phyloP scores from a whole-genome alignment of 2,797 vertebrate species.

The Eidolon dupreanum region DNA sequence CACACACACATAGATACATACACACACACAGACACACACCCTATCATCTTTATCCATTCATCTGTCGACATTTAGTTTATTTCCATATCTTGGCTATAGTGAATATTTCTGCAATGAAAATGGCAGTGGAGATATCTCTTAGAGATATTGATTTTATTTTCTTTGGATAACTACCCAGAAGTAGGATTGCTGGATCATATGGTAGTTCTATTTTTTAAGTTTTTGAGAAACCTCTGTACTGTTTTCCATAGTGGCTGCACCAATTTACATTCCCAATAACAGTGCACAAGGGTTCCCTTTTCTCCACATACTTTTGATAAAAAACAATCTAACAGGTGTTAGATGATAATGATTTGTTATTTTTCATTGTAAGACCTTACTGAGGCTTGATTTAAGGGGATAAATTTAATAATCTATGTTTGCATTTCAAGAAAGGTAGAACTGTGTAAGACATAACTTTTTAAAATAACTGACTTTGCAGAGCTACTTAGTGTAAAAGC shows the following conservation, averaged over 20 bases:
- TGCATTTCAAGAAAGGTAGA: background rate
- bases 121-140: background rate
- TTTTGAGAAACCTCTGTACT: background rate
- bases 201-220: background rate
- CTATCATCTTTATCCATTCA: background rate
- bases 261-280: background rate
- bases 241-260: background rate
- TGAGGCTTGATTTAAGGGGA: background rate
- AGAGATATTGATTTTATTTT: background rate
- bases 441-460: background rate
- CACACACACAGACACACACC: too few relatives aligned
- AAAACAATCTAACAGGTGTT: background rate
- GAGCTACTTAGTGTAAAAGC: conserved; percentile 17
- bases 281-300: background rate
- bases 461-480: conserved; percentile 16
- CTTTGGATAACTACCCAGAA: background rate
- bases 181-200: background rate
- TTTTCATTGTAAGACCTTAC: conserved; percentile 16
- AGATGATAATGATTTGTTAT: background rate
- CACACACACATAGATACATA: too few relatives aligned
- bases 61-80: background rate
- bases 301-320: background rate
- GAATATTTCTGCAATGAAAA: background rate
- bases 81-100: background rate
- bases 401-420: background rate